Conservation (phyloP, 1,140 invertebrate species). For the Drosophila triauraria region DNA sequence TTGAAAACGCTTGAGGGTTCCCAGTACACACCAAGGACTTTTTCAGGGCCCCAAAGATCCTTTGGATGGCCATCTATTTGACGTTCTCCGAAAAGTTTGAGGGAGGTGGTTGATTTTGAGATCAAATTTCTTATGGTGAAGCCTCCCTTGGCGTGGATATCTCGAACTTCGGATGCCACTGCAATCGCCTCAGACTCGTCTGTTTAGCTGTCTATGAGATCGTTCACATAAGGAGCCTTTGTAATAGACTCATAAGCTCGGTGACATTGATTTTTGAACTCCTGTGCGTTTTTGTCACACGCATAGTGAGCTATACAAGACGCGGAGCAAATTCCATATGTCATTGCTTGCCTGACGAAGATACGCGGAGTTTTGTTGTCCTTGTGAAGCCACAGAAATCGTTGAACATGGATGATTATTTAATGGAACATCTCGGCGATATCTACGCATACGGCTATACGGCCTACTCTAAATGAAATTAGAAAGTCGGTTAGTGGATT, state of each 20-base stretch:
- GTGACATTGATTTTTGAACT: background rate
- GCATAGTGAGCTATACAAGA: background rate
- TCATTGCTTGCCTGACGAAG: no score
- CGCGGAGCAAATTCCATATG: no score
- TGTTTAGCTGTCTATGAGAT: background rate
- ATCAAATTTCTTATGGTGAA: background rate
- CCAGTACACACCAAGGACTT: slow-evolving; percentile 1
- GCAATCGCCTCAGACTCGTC: background rate
- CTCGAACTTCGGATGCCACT: background rate
- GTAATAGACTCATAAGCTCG: no score
- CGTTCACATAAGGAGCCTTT: background rate
- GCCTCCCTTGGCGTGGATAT: background rate
- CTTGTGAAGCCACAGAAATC: background rate
- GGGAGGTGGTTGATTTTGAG: background rate
- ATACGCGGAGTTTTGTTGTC: no score
- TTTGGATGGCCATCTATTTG: background rate
- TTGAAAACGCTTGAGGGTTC: background rate
- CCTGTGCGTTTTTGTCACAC: background rate
- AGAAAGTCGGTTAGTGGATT: no score
- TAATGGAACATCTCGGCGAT: background rate
- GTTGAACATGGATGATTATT: background rate
- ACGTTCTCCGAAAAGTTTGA: background rate
- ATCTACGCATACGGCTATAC: no score
- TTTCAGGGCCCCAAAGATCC: background rate
- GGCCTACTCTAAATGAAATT: no score